Conservation (phyloP, 2,113 vertebrate genomes). For the Pangasianodon hypophthalmus region DNA sequence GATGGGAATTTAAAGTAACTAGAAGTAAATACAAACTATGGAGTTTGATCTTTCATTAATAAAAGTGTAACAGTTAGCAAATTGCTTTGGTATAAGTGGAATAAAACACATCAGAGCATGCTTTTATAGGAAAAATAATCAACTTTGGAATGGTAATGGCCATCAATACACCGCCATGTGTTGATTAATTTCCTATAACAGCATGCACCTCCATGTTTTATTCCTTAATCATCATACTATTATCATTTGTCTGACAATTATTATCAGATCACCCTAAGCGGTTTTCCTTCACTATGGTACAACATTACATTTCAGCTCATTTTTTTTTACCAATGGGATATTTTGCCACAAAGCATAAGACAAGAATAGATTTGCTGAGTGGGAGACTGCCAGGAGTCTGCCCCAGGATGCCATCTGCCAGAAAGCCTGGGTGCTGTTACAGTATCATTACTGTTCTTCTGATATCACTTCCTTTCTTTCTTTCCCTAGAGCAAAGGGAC, state of each 20-base stretch:
- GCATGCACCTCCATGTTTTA: background rate
- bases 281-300: background rate
- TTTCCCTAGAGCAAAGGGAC: slow-evolving; percentile 10
- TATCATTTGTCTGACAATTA: background rate
- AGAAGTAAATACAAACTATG: background rate
- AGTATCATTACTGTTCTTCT: slow-evolving; percentile 37
- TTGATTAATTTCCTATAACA: background rate
- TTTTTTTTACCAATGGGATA: slow-evolving; percentile 14
- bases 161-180: background rate
- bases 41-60: background rate
- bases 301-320: background rate
- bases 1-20: too few species aligned
- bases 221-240: background rate
- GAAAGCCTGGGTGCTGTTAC: slow-evolving; percentile 34
- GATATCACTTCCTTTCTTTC: slow-evolving; percentile 26
- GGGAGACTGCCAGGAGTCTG: slow-evolving; percentile 18
- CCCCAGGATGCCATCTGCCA: slow-evolving; percentile 35
- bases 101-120: background rate
- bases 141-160: background rate
- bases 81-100: background rate
- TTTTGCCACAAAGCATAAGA: background rate
- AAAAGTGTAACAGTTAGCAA: background rate
- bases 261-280: background rate
- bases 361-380: slow-evolving; percentile 45
- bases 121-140: background rate